Base-by-base conservation (phyloP, 2,888 invertebrate genomes). In the Drosophila pegasa region DNA sequence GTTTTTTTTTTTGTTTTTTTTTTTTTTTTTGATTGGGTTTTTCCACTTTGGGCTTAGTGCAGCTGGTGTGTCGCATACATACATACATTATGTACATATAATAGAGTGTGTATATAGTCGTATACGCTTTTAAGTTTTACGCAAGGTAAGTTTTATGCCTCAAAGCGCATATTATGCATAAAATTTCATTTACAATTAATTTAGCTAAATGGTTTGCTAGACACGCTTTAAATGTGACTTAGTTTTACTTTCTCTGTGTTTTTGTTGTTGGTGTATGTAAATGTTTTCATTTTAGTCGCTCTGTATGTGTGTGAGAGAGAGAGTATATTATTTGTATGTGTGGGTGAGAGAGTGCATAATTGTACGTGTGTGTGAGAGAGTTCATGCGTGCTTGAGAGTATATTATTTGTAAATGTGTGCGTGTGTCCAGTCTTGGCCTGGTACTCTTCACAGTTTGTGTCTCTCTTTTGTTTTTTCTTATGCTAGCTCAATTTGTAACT, bases 81-180 rank as follows among this genome's bases (percentile, higher is more conserved):
- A 63, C 69, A 50, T 35, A 64, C 55, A 58, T 33, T 65, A 55
- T 43, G 43, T 55, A 29, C 48, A 60, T 61, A 51, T 45, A 37
- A 48, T 50, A 50, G 41, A 55, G 51, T 57, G 63, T 60, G 61
- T 68, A 50, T 55, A 70, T 59, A 75, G 71, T 77, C 60, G 59
- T 59, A 68, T 68, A 68, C 73, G 75, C 68, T 75, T 77, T 75
- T 75, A 75, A 60, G 77, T 75, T 75, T 68, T 16, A 51, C 68
- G 75, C 69, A 75, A 75, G 75, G 75, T 75, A 75, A 75, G 75
- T 75, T 75, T 45, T 63, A 76, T 75, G 68, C 77, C 66, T 71
- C 58, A 48, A 12, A 48, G 10, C 29, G 76, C 29, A 56, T 40
- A 27, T 45, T 75, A 75, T 75, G 67, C 76, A 70, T 70, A 66